These are phyloP conservation scores for Glomeris maerens DNA, from an alignment of 1,140 invertebrate genomes.

Conservation along the genomic window DNA sequence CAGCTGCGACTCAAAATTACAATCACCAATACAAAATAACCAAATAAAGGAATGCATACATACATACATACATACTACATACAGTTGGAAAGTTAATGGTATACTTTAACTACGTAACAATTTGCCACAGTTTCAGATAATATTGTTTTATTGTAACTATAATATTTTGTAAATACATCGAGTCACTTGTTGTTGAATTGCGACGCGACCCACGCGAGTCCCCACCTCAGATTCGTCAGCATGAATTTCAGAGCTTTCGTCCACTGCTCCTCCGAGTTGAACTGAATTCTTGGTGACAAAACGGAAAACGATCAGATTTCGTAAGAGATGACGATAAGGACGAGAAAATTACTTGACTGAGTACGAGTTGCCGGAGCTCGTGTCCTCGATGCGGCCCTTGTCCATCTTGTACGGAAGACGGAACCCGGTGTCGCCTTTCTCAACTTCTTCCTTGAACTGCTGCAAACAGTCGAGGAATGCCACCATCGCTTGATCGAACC, in stretches of 20 bases:
- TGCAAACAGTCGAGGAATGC: slow-evolving; percentile 93
- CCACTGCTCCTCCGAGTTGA: slow-evolving; percentile 98
- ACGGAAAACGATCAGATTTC: no score
- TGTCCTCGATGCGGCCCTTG: slow-evolving; percentile 82
- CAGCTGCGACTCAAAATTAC: no score
- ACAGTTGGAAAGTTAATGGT: no score
- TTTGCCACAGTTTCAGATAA: no score
- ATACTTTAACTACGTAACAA: no score
- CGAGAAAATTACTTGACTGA: slow-evolving; percentile 90
- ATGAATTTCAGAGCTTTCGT: slow-evolving; percentile 98
- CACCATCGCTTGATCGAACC: slow-evolving; percentile 91
- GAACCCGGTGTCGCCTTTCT: slow-evolving; percentile 62
- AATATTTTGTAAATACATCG: no score
- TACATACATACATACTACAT: no score
- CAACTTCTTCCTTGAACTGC: slow-evolving; percentile 45
- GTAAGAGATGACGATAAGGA: no score
- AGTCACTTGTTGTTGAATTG: slow-evolving; percentile 32
- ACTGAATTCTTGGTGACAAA: slow-evolving; percentile 94
- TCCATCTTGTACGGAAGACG: slow-evolving; percentile 82
- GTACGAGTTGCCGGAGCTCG: slow-evolving; percentile 62
- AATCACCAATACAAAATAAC: no score
- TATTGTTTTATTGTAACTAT: no score
- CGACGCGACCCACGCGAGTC: slow-evolving; percentile 92
- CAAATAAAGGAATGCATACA: no score
- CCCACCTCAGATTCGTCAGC: slow-evolving; percentile 96